Evolutionary conservation across 2,113 vertebrate species (phyloP).

Genomic region (Phrynocephalus versicolor): DNA sequence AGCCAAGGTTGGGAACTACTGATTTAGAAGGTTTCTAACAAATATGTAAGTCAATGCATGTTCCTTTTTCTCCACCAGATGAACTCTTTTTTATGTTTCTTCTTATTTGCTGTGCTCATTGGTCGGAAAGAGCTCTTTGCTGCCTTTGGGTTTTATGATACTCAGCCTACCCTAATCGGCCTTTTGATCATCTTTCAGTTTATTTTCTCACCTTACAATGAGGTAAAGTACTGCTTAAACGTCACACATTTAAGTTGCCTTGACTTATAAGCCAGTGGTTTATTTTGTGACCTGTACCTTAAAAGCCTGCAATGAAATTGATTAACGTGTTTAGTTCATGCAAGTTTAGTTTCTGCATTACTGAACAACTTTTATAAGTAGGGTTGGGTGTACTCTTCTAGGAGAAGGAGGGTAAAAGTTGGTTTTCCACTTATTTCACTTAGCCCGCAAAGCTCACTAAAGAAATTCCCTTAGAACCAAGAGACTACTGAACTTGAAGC

Average conservation of each 20-base stretch:
- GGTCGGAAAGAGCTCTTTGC: constrained; percentile 92
- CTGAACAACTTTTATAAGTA: neutral
- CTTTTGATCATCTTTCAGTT: constrained; percentile 99
- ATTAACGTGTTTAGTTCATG: neutral
- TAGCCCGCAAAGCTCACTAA: too few relatives aligned
- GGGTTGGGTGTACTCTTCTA: neutral
- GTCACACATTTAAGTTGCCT: neutral
- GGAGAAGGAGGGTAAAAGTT: neutral
- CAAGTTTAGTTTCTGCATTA: neutral
- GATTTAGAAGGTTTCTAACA: neutral
- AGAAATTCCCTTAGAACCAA: neutral
- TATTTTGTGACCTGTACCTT: neutral
- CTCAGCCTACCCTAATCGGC: constrained; percentile 94
- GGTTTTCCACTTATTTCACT: neutral
- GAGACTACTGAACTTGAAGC: neutral
- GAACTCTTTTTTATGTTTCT: constrained; percentile 98
- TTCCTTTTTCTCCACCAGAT: constrained; percentile 74
- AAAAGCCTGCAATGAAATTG: neutral
- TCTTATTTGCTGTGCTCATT: constrained; percentile 93
- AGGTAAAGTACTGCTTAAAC: constrained; percentile 77
- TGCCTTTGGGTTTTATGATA: constrained; percentile 93
- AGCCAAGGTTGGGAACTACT: too few relatives aligned
- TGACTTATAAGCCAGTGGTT: neutral
- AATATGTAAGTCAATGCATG: neutral
- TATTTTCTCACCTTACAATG: constrained; percentile 98